Conservation (phyloP, 2,888 invertebrate genomes). For the Standfussiana lucernea region DNA sequence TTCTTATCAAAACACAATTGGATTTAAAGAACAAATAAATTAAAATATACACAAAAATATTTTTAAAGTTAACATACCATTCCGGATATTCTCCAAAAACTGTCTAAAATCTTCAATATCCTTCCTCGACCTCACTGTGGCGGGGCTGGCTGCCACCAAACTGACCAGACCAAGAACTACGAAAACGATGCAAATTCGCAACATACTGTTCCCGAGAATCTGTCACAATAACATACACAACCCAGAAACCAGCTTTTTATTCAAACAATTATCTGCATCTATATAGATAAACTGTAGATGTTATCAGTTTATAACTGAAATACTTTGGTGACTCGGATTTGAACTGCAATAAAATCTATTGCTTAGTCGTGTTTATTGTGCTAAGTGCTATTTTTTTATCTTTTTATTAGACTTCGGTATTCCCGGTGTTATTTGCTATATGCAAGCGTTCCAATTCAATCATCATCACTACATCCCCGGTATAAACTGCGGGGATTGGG, state of each 20-base stretch:
- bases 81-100: conserved; percentile 80
- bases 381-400: conserved; percentile 23
- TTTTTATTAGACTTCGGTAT: conserved; percentile 4
- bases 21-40: background rate
- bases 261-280: conserved; percentile 59
- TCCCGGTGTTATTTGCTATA: conserved; percentile 10
- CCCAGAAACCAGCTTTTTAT: conserved; percentile 61
- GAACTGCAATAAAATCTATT: conserved; percentile 43
- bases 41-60: background rate
- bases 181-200: conserved; percentile 60
- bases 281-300: conserved; percentile 61
- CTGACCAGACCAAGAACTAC: conserved; percentile 72
- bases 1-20: background rate
- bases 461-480: no score
- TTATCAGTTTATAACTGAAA: conserved; percentile 68
- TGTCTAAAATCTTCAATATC: conserved; percentile 82
- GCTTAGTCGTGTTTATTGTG: conserved; percentile 30
- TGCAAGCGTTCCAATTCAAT: background rate
- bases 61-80: conserved; percentile 70
- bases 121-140: conserved; percentile 76
- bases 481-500: no score
- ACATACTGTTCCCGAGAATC: conserved; percentile 70
- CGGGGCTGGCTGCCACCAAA: conserved; percentile 75
- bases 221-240: conserved; percentile 26
- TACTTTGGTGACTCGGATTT: conserved; percentile 55